A percentile compares a stretch with the other conserved stretches of the same genome.
Evolutionary conservation across 2,888 invertebrate species (phyloP).

Genomic region (Tromatobia lineatoria): DNA sequence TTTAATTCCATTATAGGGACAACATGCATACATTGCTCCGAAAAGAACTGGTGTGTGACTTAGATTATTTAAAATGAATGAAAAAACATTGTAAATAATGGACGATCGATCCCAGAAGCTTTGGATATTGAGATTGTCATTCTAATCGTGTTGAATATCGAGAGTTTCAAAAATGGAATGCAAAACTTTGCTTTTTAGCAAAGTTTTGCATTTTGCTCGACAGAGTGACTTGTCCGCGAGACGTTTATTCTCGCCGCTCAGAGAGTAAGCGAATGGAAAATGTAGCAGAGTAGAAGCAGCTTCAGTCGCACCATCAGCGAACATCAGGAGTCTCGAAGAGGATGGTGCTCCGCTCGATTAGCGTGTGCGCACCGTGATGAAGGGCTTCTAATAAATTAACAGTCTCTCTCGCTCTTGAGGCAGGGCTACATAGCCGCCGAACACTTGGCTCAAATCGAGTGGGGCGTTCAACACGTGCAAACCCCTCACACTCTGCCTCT

Average conservation of each 20-base stretch:
- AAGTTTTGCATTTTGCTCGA: constrained; percentile 24
- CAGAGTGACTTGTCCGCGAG: constrained; percentile 51
- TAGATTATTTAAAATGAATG: too few relatives aligned
- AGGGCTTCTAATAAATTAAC: constrained; percentile 61
- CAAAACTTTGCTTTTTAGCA: too few relatives aligned
- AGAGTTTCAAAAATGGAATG: too few relatives aligned
- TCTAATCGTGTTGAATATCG: constrained; percentile 36
- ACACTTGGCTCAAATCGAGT: constrained; percentile 49
- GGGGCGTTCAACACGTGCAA: constrained; percentile 48
- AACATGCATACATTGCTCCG: too few relatives aligned
- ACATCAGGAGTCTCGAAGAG: constrained; percentile 44
- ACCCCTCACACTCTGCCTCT: not conserved
- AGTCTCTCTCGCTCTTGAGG: constrained; percentile 43
- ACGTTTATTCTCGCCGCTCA: constrained; percentile 62
- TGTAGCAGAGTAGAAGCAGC: constrained; percentile 59
- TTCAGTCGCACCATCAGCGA: constrained; percentile 50
- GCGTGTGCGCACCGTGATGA: constrained; percentile 73
- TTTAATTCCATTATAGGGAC: too few relatives aligned
- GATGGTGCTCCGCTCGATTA: constrained; percentile 76
- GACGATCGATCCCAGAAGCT: not conserved
- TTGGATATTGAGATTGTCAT: constrained; percentile 1
- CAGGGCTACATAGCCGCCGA: constrained; percentile 15
- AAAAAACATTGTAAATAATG: too few relatives aligned
- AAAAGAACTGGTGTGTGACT: too few relatives aligned
- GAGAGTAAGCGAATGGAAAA: constrained; percentile 23